phyloP scores from a whole-genome alignment of 2,113 vertebrate species.

The pig (Sus scrofa) region DNA sequence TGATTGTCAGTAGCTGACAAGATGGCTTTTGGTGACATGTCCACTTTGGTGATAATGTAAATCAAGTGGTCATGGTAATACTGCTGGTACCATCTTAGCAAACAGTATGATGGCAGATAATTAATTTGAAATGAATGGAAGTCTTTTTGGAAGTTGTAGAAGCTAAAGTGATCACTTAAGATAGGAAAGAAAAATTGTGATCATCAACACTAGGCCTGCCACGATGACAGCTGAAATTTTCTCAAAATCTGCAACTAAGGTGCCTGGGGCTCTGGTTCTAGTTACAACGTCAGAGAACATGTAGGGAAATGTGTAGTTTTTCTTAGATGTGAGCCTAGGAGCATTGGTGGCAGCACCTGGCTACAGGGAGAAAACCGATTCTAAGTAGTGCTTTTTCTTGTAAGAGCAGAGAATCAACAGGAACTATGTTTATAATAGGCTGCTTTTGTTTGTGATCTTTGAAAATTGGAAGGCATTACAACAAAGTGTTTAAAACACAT shows the following conservation, averaged over 20 bases:
- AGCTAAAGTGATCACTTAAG: not conserved
- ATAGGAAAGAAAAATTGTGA: conserved; percentile 1
- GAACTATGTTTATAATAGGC: not conserved
- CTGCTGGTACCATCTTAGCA: not conserved
- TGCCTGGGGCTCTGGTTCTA: not conserved
- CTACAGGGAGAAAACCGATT: not conserved
- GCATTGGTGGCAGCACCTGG: not conserved
- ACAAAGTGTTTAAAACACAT: not conserved
- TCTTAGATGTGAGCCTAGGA: not conserved
- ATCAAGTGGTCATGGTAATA: not conserved
- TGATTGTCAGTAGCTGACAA: not conserved
- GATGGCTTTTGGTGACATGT: not conserved
- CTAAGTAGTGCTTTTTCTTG: not conserved
- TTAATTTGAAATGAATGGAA: conserved; percentile 24
- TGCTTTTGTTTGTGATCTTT: conserved; percentile 57
- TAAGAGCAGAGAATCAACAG: not conserved
- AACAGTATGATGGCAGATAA: not conserved
- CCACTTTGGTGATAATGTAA: not conserved
- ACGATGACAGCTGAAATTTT: not conserved
- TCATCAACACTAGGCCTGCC: not conserved
- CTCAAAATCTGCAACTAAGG: not conserved
- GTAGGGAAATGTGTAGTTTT: not conserved
- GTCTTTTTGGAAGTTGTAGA: conserved; percentile 41
- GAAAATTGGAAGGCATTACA: conserved; percentile 6
- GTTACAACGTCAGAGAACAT: not conserved